Evolutionary conservation across 1,140 invertebrate genomes (phyloP), one percentile per base, ranked within the genome.

Genomic region (Drosophila jambulina): DNA sequence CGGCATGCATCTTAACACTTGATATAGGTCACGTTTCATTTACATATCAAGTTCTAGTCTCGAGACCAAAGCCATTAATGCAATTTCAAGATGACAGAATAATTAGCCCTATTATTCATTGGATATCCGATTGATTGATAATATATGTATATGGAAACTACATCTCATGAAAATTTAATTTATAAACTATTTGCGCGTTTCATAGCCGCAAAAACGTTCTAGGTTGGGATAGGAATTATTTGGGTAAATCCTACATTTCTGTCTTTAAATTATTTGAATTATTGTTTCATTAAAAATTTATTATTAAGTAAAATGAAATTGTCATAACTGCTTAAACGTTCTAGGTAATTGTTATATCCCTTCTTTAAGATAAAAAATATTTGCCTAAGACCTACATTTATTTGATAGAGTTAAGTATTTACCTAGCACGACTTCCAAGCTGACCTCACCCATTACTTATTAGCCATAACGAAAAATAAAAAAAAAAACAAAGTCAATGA

Each of bases 21-120:
- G 51, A 23, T 54, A 54, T 54, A 23, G 51, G 51, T 54, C 32
- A 13, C 19, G 32, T 38, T n/a, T 38, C 15, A 36, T 54, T 54
- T 38, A 3, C 32, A 54, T 54, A 54, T 7, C 32, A 17, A 23
- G 32, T 25, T n/a, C 2, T 6, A 54, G 21, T 54, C 53, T 38
- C 21, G 32, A 36, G 32, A 23, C 23, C 9, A 53, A 21, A 34
- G 13, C 29, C 21, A 23, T 54, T 23, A 19, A 38, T 36, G 9
- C 21, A 23, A 10, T 36, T 36, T 12, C 19, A 17, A 23, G 51
- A 15, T 36, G 19, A 5, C 51, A 6, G 32, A 21, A 23, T 27
- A 27, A 49, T 27, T 12, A 38, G 53, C 15, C 9, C 4, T 23
- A 36, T 36, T 23, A 53, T 8, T 36, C 21, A 53, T 21, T 7